These are phyloP conservation scores for Caenorhabditis tropicalis DNA, from an alignment of 1,140 invertebrate species.

Conservation along the genomic window DNA sequence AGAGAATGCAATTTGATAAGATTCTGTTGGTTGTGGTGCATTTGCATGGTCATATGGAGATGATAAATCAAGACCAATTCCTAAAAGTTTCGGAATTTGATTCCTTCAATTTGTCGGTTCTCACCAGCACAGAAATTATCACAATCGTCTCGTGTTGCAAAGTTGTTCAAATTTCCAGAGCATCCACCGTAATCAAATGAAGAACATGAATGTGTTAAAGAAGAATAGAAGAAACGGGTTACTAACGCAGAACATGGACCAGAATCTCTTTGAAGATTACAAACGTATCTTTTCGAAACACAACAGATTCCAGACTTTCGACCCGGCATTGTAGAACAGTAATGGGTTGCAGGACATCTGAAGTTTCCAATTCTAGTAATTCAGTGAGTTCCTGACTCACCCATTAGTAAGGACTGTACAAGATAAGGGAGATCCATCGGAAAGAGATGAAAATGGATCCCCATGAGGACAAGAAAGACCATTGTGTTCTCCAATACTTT, in stretches of 20 bases:
- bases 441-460: conserved; percentile 56
- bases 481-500: conserved; percentile 43
- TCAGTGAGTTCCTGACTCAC: not conserved
- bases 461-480: conserved; percentile 56
- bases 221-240: conserved; percentile 59
- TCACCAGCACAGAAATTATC: conserved; percentile 61
- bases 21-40: conserved; percentile 46
- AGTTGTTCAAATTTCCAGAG: conserved; percentile 63
- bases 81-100: not conserved
- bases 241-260: conserved; percentile 57
- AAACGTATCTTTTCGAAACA: conserved; percentile 64
- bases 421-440: conserved; percentile 51
- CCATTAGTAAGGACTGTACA: conserved; percentile 58
- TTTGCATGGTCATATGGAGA: conserved; percentile 49
- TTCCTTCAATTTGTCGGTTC: not conserved
- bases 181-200: conserved; percentile 62
- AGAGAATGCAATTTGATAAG: conserved; percentile 62
- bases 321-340: conserved; percentile 58
- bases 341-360: conserved; percentile 62
- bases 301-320: conserved; percentile 60
- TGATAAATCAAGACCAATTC: conserved; percentile 53
- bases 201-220: conserved; percentile 53
- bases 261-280: conserved; percentile 59
- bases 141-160: conserved; percentile 61
- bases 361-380: not conserved